Base-by-base conservation (phyloP, 1,140 invertebrate genomes). In the Elysia chlorotica region DNA sequence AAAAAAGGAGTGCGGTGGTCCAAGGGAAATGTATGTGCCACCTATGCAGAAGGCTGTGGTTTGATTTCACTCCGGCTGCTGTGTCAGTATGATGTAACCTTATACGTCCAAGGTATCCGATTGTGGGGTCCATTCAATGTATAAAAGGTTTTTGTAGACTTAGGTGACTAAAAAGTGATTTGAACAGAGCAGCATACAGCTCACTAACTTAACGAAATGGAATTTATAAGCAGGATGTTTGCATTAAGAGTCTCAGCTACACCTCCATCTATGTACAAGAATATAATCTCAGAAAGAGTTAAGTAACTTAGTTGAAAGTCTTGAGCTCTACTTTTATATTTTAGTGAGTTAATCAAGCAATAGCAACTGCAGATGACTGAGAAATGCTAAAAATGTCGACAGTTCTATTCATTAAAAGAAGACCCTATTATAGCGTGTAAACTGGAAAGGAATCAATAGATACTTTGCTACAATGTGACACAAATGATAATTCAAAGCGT, bases 191-290 rank as follows among this genome's bases (percentile, higher is more conserved):
- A 59, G 28, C 10, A 10, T 30, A 59, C 37, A 17, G 56, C 61
- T 57, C 73, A 73, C 31, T 67, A 75, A 59, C 25, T 31, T 35
- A 41, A 57, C 23, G 35, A 28, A 19, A 63, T 28, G 30, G 4
- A 54, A 53, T 23, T 14, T 48, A 19, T 23, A 25, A 28, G 28
- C 19, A 25, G n/a, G 21, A 25, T 30, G 61, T 21, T 33, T 5
- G 19, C 6, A 25, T 6, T 59, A n/a, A 6, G 10, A 10, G 56
- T 30, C 33, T 2, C 2, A 30, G 31, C n/a, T 62, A 21, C 28
- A 4, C 61, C 41, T 48, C 41, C 10, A 10, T 48, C 41, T 10
- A n/a, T 10, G n/a, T 14, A 14, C 41, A 48, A 48, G 10, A 10
- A 17, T 6, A 25, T 10, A 25, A 17, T 10, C 25, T 30, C 56